Base-by-base conservation (phyloP, 2,113 vertebrate species). In the Salvelinus alpinus region DNA sequence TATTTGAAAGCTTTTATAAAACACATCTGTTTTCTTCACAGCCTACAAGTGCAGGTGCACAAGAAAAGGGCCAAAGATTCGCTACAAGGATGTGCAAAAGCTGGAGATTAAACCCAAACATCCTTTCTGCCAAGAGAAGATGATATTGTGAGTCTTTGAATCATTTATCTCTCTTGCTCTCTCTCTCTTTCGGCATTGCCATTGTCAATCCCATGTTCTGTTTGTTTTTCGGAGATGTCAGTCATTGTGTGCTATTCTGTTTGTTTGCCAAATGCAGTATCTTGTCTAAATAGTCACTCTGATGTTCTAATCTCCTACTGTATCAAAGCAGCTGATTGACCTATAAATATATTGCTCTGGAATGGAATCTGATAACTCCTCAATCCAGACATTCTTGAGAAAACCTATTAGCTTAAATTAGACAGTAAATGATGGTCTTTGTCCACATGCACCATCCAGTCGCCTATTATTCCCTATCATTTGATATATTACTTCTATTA, bases 1-100 rank as follows among this genome's bases (percentile, higher is more conserved):
- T 66, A 14, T 44, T 22, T 18, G 38, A 44, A 44, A 44, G 9
- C 38, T 22, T 27, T 31, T 64, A 51, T 60, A 34, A 44, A 29
- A 68, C 6, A 20, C 65, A 48, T 16, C 20, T 51, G 16, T 5
- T 34, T 34, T 77, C 70, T 79, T 87, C 18, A 22, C 91, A 99
- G 97, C 96, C 3, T 98, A 97, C 84, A 99, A 99, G 91, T 99
- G 98, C 93, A 96, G 96, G 75, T 99, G 98, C 80, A 97, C 96
- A 67, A 93, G 98, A 67, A 99, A 99, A 93, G 96, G 97, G 48
- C 98, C 98, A 60, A 99, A 99, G 93, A 99, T 99, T 85, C 91
- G 96, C 73, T 99, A 97, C 88, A 97, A 96, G 90, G 97, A 99
- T 0, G 97, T 99, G 1, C 94, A 98, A 90, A 99, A 99, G 90